Base-by-base conservation (phyloP, 2,888 invertebrate species). In the Drosophila tanythrix region DNA sequence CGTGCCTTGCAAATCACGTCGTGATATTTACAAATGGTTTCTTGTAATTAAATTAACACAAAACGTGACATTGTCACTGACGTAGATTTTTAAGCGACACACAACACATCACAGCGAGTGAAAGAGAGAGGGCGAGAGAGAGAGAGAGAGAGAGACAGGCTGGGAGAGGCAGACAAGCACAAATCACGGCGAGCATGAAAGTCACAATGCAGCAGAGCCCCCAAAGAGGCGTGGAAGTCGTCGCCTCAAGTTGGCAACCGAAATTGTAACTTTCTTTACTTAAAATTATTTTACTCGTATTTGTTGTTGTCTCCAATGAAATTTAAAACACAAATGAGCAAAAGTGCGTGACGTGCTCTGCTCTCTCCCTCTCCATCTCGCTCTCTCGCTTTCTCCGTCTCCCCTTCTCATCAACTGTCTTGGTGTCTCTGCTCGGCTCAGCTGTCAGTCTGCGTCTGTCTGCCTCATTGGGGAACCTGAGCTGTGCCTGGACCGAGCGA, bases 1-100 rank as follows among this genome's bases (percentile, higher is more conserved):
- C 82, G 73, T 82, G 84, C 69, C 72, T 82, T 77, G 82, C 89
- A 88, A 88, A 87, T 86, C 87, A 87, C 88, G 87, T 87, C 89
- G 82, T 82, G 82, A 88, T 87, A 87, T 87, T 87, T 87, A 87
- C 87, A 87, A 87, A 87, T 87, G 87, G 86, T 87, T 88, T 88
- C 86, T 87, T 87, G 87, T 87, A 87, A 87, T 87, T 87, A 88
- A 87, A 87, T 87, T 87, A 88, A 87, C 87, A 87, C 89, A 87
- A 87, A 88, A 87, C 87, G 87, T 87, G 87, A 87, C 87, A 87
- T 88, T 88, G 89, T 81, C 89, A 88, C 87, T 87, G 87, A 76
- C 79, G 81, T 82, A 86, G 86, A 88, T 86, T 87, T 88, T 87
- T 83, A 88, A 88, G 84, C 81, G 76, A 76, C 82, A 70, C 48